phyloP scores from a whole-genome alignment of 1,140 invertebrate genomes.

The Heliothis subflexa region DNA sequence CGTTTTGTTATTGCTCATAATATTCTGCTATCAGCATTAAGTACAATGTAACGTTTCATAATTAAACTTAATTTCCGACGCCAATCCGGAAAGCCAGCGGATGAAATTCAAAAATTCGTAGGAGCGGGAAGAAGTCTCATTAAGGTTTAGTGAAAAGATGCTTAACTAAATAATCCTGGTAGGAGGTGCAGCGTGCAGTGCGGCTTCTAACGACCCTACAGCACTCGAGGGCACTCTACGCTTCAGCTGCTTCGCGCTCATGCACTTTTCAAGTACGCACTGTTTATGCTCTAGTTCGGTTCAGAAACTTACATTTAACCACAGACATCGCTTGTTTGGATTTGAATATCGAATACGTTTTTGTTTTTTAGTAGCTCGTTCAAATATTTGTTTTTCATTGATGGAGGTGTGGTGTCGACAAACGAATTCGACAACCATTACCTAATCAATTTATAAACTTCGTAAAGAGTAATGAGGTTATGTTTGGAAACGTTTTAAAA shows the following conservation, averaged over 20 bases:
- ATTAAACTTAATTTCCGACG: neutral
- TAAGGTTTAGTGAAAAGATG: conserved; percentile 59
- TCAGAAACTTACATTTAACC: conserved; percentile 60
- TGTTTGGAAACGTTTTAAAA: too few species aligned
- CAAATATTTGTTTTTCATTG: conserved; percentile 4
- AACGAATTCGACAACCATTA: too few species aligned
- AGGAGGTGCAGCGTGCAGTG: conserved; percentile 53
- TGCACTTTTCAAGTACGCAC: conserved; percentile 76
- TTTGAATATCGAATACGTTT: conserved; percentile 58
- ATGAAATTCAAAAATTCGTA: conserved; percentile 37
- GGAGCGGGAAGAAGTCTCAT: conserved; percentile 49
- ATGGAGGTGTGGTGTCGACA: neutral
- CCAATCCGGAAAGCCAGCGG: neutral
- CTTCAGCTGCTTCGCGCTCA: conserved; percentile 64
- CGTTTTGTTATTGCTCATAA: too few species aligned
- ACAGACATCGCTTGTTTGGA: conserved; percentile 51
- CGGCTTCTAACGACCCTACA: conserved; percentile 64
- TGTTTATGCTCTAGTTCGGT: conserved; percentile 71
- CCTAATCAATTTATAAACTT: too few species aligned
- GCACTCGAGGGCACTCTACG: conserved; percentile 59
- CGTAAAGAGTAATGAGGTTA: too few species aligned
- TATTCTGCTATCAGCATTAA: too few species aligned
- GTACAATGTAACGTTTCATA: neutral
- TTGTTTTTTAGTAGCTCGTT: neutral
- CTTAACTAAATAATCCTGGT: conserved; percentile 65